Evolutionary conservation across 2,113 vertebrate species (phyloP), one percentile per base, ranked within the genome.

Genomic region (Sphaerodactylus townsendi): DNA sequence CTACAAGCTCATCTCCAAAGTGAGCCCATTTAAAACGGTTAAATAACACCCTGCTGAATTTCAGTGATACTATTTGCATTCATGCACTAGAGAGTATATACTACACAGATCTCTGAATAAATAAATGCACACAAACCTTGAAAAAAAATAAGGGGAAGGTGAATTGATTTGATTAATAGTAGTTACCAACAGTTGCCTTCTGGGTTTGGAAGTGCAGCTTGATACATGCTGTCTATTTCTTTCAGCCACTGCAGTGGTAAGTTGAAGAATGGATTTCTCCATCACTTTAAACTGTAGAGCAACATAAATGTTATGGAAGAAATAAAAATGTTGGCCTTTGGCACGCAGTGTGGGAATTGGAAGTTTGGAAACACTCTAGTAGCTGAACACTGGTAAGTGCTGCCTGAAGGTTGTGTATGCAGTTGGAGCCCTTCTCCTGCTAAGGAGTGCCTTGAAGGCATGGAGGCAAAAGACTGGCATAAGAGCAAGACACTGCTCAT

Each of bases 1-100:
- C 83, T 85, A 66, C 66, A 79, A 85, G 76, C 68, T 85, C 83
- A 79, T 85, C 83, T 85, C 68, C n/a, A 85, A 79, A 85, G 76
- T 72, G 76, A 85, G 53, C 50, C 75, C 68, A 85, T 85, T 85
- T 85, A 79, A 85, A 79, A 53, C 64, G 68, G 76, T n/a, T 85
- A 69, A 85, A 85, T 72, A 79, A 79, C 25, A 72, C 83, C 39
- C 76, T 30, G 46, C n/a, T 72, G 83, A 85, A 41, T 79, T 85
- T 79, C 76, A 79, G 23, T 48, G 39, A 78, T 37, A 64, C 66
- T 53, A 79, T 79, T 85, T 85, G 15, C 62, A 23, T 62, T 79
- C 39, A 21, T 37, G 53, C 64, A 66, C 68, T 76, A 79, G 66
- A 79, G 76, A 76, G 83, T 72, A 59, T 72, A 59, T 62, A 41